phyloP scores from a whole-genome alignment of 2,797 vertebrate genomes.

The Sciurus vulgaris region DNA sequence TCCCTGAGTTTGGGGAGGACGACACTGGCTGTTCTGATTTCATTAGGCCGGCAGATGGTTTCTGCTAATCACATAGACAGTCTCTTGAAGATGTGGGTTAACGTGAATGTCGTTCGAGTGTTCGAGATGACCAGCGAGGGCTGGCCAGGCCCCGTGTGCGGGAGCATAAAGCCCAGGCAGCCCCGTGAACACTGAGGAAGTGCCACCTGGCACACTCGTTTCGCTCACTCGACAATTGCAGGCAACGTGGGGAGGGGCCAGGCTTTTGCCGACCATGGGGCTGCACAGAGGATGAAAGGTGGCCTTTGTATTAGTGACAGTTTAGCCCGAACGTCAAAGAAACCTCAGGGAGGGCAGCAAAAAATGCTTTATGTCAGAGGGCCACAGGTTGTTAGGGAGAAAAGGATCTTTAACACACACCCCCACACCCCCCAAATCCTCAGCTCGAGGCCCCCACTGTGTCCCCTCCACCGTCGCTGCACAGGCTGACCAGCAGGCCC shows the following conservation, averaged over 20 bases:
- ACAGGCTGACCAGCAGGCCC: no score
- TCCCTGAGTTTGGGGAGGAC: neutral
- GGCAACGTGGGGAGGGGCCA: fast-evolving
- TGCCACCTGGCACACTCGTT: fast-evolving
- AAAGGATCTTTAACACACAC: neutral
- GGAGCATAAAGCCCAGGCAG: fast-evolving
- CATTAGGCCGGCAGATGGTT: conserved; percentile 36
- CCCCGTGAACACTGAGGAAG: neutral
- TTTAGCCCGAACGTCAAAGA: neutral
- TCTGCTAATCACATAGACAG: conserved; percentile 48
- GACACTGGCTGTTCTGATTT: conserved; percentile 1
- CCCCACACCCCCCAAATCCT: neutral
- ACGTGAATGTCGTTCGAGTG: neutral
- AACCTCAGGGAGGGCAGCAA: neutral
- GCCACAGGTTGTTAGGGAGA: neutral
- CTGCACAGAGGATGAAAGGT: neutral
- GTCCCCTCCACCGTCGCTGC: neutral
- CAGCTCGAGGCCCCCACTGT: neutral
- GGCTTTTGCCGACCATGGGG: neutral
- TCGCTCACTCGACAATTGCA: neutral
- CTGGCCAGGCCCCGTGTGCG: fast-evolving
- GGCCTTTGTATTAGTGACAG: neutral
- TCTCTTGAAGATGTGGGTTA: neutral
- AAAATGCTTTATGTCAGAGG: neutral
- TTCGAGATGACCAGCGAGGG: neutral